Conservation (phyloP, 2,888 invertebrate genomes). For the Silvanus unidentatus region DNA sequence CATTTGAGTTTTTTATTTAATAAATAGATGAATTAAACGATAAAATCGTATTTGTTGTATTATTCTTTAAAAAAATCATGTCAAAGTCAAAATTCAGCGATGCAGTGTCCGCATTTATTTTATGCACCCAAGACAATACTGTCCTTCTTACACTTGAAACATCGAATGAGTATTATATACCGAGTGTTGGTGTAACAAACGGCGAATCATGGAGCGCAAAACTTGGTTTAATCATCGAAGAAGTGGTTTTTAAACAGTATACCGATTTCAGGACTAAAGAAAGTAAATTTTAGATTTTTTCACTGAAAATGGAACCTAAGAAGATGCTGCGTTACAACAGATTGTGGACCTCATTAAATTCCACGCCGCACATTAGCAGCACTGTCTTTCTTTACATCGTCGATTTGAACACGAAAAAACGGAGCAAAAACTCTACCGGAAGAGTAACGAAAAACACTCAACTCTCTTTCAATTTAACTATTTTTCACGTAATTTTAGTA, state of each 20-base stretch:
- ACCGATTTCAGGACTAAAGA: background rate
- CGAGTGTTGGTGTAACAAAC: constrained; percentile 27
- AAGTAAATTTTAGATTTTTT: constrained; percentile 28
- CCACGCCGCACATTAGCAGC: constrained; percentile 9
- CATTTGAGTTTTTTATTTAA: too few relatives aligned
- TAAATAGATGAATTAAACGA: too few relatives aligned
- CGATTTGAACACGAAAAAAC: background rate
- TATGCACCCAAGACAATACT: constrained; percentile 31
- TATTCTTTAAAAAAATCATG: constrained; percentile 13
- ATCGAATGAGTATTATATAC: constrained; percentile 37
- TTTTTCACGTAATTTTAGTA: too few relatives aligned
- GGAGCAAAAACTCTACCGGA: too few relatives aligned
- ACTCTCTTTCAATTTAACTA: too few relatives aligned
- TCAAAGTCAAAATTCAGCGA: constrained; percentile 30
- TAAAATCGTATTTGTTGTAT: too few relatives aligned
- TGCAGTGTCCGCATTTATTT: constrained; percentile 31
- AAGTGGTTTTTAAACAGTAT: constrained; percentile 22
- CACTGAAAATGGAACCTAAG: constrained; percentile 16
- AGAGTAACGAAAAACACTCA: too few relatives aligned
- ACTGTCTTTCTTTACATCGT: constrained; percentile 7
- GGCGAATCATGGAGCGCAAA: constrained; percentile 28
- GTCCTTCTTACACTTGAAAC: constrained; percentile 32
- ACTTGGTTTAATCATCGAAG: constrained; percentile 30
- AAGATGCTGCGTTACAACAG: constrained; percentile 29
- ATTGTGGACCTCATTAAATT: constrained; percentile 30